A percentile compares a stretch with the other conserved stretches of the same genome.
Evolutionary conservation across 2,113 vertebrate species (phyloP).

Genomic region (human (Homo sapiens)): DNA sequence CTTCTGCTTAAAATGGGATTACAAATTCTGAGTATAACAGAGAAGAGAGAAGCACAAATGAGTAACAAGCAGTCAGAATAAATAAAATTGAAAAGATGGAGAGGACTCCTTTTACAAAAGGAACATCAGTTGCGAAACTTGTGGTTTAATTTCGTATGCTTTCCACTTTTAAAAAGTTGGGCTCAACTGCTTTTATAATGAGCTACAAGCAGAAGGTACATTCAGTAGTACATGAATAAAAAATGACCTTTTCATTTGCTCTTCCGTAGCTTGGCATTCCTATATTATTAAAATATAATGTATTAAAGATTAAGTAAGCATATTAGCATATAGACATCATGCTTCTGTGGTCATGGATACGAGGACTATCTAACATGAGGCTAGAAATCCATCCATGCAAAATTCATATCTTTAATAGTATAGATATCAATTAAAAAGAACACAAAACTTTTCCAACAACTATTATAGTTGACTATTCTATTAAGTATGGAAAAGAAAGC

Average conservation of each 20-base stretch:
- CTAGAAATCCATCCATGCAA: constrained; percentile 28
- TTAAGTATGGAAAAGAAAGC: constrained; percentile 6
- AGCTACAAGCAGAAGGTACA: constrained; percentile 74
- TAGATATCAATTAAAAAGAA: constrained; percentile 57
- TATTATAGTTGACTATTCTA: constrained; percentile 16
- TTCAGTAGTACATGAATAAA: constrained; percentile 78
- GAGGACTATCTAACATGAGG: not conserved
- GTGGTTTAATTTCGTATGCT: constrained; percentile 71
- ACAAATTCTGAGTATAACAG: constrained; percentile 57
- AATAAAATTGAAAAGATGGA: constrained; percentile 69
- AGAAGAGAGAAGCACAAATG: constrained; percentile 61
- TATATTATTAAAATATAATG: constrained; percentile 79
- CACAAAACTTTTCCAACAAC: not conserved
- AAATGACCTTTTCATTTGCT: constrained; percentile 78
- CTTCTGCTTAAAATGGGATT: constrained; percentile 67
- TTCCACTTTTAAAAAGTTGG: constrained; percentile 71
- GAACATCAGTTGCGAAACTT: constrained; percentile 66
- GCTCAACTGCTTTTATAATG: constrained; percentile 73
- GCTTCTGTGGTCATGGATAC: not conserved
- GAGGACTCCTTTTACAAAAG: constrained; percentile 63
- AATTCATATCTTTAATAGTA: constrained; percentile 50
- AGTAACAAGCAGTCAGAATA: constrained; percentile 68
- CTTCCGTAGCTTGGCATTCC: constrained; percentile 67
- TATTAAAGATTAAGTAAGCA: constrained; percentile 79
- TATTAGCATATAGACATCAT: constrained; percentile 75